phyloP scores from a whole-genome alignment of 2,113 vertebrate species.

The Mormyrus iriodes region DNA sequence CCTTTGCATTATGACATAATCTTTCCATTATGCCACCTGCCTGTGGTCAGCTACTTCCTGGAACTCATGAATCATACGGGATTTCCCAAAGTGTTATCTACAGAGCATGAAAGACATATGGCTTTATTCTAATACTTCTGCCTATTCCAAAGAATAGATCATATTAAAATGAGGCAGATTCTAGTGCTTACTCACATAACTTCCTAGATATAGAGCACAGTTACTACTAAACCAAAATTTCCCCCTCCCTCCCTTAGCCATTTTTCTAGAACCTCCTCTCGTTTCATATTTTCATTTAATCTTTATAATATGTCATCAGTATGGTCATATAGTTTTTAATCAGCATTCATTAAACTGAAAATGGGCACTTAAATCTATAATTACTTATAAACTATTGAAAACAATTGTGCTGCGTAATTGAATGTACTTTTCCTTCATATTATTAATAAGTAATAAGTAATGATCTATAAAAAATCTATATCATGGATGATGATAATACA shows the following conservation, averaged over 20 bases:
- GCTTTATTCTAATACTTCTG: background rate
- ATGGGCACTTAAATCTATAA: background rate
- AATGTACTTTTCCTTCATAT: background rate
- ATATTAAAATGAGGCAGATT: background rate
- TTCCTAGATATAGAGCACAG: background rate
- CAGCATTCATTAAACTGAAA: background rate
- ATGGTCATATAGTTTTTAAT: background rate
- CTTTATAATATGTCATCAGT: background rate
- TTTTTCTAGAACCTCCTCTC: background rate
- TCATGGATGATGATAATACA: background rate
- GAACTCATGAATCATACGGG: background rate
- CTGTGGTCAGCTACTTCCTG: conserved; percentile 4
- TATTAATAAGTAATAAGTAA: background rate
- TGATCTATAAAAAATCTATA: background rate
- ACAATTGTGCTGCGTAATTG: background rate
- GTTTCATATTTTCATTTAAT: background rate
- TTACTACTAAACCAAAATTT: background rate
- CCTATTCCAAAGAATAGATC: background rate
- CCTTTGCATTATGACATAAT: background rate
- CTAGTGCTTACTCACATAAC: background rate
- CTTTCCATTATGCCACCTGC: background rate
- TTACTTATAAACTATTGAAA: background rate
- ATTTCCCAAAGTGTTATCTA: background rate
- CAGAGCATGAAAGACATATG: background rate
- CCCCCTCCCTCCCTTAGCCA: background rate